Evolutionary conservation across 2,888 invertebrate species (phyloP), one percentile per base, ranked within the genome.

Genomic region (Rhodophaea formosa): DNA sequence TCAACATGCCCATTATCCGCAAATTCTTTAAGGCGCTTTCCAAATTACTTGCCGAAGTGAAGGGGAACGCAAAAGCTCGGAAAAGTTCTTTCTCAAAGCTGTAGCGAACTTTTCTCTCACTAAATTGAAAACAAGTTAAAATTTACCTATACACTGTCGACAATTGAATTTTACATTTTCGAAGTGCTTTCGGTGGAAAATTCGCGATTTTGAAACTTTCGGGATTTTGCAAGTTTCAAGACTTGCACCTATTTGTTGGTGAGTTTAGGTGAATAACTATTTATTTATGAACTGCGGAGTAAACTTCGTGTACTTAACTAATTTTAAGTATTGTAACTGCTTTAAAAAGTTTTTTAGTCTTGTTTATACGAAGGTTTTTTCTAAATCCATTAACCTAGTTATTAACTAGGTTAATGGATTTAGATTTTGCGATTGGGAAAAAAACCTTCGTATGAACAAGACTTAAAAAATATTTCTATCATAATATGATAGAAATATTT

Each of bases 71-170:
- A n/a, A 35, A 51, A 51, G 51, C 51, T 51, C 51, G 51, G 35
- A n/a, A 35, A 51, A 51, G 51, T 35, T 35, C 51, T 35, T 43
- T 32, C 44, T 55, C 45, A 1, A 60, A 61, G 53, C 57, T 53
- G 47, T 59, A 42, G 46, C 52, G 47, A 69, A 69, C 67, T 69
- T 67, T 63, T 56, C 65, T 64, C 49, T 67, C 53, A 59, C 63
- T 57, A 61, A 67, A 67, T 67, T 66, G 68, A 62, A 68, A 69
- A 67, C 66, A 64, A 66, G 61, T 66, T 60, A 61, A 64, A 60
- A 59, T 63, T 66, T 63, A 59, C 64, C 62, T 62, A 58, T 61
- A 63, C 58, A 59, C 49, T 35, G n/a, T 29, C 42, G 35, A 32
- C 53, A 61, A 62, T 61, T 62, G 51, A 56, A 60, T 62, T 58